Evolutionary conservation across 92 coral and sea anemone species (phyloP).

Genomic region (Phymanthus crucifer): DNA sequence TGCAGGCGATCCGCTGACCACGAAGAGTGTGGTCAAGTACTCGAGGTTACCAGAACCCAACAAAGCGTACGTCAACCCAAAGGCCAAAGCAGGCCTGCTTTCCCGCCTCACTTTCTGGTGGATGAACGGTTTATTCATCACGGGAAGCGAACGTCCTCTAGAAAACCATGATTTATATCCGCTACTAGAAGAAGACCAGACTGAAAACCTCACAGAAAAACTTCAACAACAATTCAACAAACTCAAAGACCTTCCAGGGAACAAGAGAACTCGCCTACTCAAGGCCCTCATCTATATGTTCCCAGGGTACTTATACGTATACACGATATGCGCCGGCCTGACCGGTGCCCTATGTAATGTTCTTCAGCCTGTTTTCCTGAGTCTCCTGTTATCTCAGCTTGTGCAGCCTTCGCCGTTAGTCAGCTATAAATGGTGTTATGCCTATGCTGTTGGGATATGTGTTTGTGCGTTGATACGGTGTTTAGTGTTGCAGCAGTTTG

Average conservation of each 20-base stretch:
- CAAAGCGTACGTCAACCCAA: conserved; percentile 31
- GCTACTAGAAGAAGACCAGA: conserved; percentile 38
- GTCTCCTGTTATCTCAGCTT: conserved; percentile 47
- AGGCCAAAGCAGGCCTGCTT: conserved; percentile 27
- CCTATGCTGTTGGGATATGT: conserved; percentile 67
- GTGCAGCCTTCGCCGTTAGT: conserved; percentile 8
- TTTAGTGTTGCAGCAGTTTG: conserved; percentile 41
- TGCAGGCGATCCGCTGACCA: neutral
- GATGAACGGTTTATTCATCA: conserved; percentile 41
- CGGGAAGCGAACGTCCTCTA: conserved; percentile 44
- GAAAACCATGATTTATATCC: conserved; percentile 46
- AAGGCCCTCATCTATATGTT: conserved; percentile 50
- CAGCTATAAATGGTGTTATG: conserved; percentile 41
- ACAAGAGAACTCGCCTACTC: conserved; percentile 43
- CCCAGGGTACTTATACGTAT: conserved; percentile 45
- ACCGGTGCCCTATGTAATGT: conserved; percentile 52
- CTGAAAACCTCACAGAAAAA: conserved; percentile 41
- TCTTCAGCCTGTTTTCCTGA: conserved; percentile 47
- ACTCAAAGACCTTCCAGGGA: conserved; percentile 22
- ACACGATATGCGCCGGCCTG: conserved; percentile 42
- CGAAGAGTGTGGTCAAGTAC: conserved; percentile 32
- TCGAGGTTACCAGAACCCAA: conserved; percentile 25
- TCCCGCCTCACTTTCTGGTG: conserved; percentile 47
- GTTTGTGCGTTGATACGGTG: conserved; percentile 32
- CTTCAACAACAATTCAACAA: conserved; percentile 32